Evolutionary conservation across 2,888 invertebrate genomes (phyloP).

Genomic region (Helicoverpa assulta): DNA sequence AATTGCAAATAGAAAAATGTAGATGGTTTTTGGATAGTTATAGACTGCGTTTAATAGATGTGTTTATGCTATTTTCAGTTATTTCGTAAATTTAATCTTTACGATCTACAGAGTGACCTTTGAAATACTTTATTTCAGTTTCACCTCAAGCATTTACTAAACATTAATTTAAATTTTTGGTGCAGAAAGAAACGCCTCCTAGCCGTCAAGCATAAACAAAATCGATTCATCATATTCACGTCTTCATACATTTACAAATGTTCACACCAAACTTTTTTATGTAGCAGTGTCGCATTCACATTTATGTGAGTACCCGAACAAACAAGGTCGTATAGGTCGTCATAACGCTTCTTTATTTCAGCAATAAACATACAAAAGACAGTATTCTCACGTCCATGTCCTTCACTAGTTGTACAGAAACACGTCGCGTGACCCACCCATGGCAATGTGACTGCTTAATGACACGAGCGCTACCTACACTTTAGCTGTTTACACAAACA

Average conservation of each 20-base stretch:
- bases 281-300: constrained; percentile 19
- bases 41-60: no score
- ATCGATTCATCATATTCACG: constrained; percentile 35
- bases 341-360: constrained; percentile 38
- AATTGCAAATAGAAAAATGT: no score
- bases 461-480: constrained; percentile 50
- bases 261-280: constrained; percentile 21
- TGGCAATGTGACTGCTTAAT: constrained; percentile 66
- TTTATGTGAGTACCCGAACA: constrained; percentile 40
- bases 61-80: not conserved
- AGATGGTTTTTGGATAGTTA: no score
- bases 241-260: constrained; percentile 37
- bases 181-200: constrained; percentile 18
- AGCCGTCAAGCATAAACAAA: constrained; percentile 12
- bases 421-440: constrained; percentile 61
- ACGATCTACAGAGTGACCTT: not conserved
- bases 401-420: constrained; percentile 54
- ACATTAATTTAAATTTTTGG: constrained; percentile 31
- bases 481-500: constrained; percentile 52
- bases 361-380: constrained; percentile 56
- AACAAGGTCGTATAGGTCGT: constrained; percentile 41
- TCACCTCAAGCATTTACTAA: constrained; percentile 13
- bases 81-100: not conserved
- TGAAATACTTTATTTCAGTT: not conserved
- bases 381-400: constrained; percentile 52